These are phyloP conservation scores for Pseudomyrmex pallidus DNA, from an alignment of 1,140 invertebrate species.

Conservation along the genomic window DNA sequence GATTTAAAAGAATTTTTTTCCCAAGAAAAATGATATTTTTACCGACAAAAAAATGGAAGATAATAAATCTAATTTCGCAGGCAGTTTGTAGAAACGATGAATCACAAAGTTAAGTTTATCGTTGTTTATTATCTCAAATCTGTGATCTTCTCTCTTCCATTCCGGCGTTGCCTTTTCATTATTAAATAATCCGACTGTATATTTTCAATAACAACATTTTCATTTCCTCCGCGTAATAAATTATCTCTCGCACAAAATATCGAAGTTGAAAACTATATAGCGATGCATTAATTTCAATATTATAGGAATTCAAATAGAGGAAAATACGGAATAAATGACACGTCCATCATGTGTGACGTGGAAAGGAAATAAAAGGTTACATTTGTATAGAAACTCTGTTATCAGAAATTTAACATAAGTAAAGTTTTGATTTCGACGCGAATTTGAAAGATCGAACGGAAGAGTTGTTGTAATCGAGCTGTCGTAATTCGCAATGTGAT, in stretches of 20 bases:
- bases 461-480: not conserved
- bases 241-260: not conserved
- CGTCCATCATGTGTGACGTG: too few species aligned
- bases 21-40: not conserved
- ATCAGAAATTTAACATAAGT: not conserved
- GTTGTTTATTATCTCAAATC: constrained; percentile 35
- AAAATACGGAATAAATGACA: not conserved
- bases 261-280: constrained; percentile 14
- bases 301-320: not conserved
- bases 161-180: not conserved
- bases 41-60: not conserved
- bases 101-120: constrained; percentile 12
- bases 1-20: not conserved
- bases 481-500: constrained; percentile 14
- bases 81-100: not conserved
- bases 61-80: constrained; percentile 5
- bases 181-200: constrained; percentile 31
- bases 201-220: constrained; percentile 15
- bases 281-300: not conserved
- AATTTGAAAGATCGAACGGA: not conserved
- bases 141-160: not conserved
- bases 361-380: not conserved
- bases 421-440: not conserved
- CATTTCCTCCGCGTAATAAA: constrained; percentile 8
- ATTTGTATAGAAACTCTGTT: not conserved